A percentile compares a stretch with the other conserved stretches of the same genome.
These are phyloP conservation scores for Scatophagus argus DNA, from an alignment of 2,113 vertebrate genomes.

Conservation along the genomic window DNA sequence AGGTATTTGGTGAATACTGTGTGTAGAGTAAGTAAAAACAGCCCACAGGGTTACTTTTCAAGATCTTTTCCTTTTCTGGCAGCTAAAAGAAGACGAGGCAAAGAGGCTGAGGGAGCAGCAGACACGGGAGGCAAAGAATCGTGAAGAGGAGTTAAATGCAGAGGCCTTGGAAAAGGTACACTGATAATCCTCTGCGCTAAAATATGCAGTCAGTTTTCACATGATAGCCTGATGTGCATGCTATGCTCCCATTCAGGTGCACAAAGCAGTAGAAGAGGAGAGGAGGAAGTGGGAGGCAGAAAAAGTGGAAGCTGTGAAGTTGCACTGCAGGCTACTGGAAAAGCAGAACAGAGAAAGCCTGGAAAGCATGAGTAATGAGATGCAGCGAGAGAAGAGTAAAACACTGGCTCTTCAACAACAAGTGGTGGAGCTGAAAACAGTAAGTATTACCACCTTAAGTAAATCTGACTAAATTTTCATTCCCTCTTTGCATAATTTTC, in stretches of 20 bases:
- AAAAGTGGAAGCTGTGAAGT: constrained; percentile 65
- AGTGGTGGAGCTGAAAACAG: constrained; percentile 79
- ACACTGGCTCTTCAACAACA: constrained; percentile 66
- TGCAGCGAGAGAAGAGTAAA: constrained; percentile 72
- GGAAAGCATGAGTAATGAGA: constrained; percentile 22
- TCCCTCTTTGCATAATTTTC: constrained; percentile 1
- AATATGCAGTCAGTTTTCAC: not conserved
- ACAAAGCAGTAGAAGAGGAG: constrained; percentile 60
- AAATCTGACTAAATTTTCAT: not conserved
- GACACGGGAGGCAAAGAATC: constrained; percentile 61
- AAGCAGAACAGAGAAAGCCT: constrained; percentile 65
- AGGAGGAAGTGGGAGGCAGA: constrained; percentile 69
- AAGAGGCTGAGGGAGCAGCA: constrained; percentile 67
- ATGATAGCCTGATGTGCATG: not conserved
- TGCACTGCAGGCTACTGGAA: constrained; percentile 65
- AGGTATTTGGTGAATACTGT: not conserved
- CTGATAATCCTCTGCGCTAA: not conserved
- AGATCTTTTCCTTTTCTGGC: constrained; percentile 3
- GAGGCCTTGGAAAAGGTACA: constrained; percentile 71
- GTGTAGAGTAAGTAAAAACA: not conserved
- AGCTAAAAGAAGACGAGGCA: constrained; percentile 80
- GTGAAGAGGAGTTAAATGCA: constrained; percentile 64
- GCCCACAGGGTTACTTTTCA: not conserved
- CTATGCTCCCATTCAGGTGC: constrained; percentile 53
- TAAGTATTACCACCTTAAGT: constrained; percentile 59